Conservation (phyloP, 2,888 invertebrate genomes). For the Rhingia rostrata region DNA sequence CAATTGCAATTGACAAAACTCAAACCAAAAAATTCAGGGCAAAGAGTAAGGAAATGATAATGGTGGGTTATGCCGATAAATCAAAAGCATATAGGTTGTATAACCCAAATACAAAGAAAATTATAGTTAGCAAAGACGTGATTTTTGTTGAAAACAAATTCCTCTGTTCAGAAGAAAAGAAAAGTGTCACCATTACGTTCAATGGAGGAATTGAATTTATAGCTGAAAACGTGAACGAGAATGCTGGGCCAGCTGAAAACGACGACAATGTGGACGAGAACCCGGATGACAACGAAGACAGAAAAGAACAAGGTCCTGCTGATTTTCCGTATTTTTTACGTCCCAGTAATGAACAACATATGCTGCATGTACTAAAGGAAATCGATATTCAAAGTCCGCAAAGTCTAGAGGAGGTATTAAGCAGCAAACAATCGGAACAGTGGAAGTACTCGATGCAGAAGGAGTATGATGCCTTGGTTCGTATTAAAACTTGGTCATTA, state of each 20-base stretch:
- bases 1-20: slow-evolving; percentile 30
- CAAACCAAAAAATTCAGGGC: slow-evolving; percentile 36
- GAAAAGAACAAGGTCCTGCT: not conserved
- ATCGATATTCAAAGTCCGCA: slow-evolving; percentile 22
- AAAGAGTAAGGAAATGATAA: slow-evolving; percentile 32
- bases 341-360: slow-evolving; percentile 30
- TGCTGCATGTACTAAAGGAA: not conserved
- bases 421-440: slow-evolving; percentile 21
- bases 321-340: slow-evolving; percentile 15
- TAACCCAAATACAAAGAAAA: slow-evolving; percentile 21
- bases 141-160: slow-evolving; percentile 12
- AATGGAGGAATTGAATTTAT: no score
- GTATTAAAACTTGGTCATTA: slow-evolving; percentile 47
- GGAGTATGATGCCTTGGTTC: slow-evolving; percentile 51
- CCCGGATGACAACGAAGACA: not conserved
- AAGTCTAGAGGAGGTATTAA: slow-evolving; percentile 29
- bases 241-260: slow-evolving; percentile 5
- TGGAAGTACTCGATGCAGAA: slow-evolving; percentile 54
- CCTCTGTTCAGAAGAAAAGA: not conserved
- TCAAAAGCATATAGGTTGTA: slow-evolving; percentile 62
- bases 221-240: no score
- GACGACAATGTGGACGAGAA: slow-evolving; percentile 1
- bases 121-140: slow-evolving; percentile 42
- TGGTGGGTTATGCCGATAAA: slow-evolving; percentile 36
- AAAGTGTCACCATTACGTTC: no score